These are phyloP conservation scores for Bucco capensis DNA, from an alignment of 2,113 vertebrate genomes.

Conservation along the genomic window DNA sequence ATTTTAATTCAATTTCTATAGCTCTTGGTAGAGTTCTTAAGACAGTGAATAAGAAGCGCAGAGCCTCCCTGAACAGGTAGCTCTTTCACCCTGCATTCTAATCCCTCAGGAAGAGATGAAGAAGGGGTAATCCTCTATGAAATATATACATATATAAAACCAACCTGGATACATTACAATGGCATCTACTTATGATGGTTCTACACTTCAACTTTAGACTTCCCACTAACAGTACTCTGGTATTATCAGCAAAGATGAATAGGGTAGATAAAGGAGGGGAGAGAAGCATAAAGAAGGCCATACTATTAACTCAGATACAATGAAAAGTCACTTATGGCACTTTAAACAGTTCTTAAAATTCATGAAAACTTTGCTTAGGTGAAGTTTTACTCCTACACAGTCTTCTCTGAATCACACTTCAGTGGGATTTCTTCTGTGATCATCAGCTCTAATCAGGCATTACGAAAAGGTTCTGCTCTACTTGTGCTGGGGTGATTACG, in stretches of 20 bases:
- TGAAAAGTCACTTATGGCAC: neutral
- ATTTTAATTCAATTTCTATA: neutral
- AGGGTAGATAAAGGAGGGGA: neutral
- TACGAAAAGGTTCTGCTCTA: neutral
- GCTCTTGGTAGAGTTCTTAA: neutral
- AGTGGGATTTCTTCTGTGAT: neutral
- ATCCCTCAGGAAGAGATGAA: neutral
- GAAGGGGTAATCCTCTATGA: neutral
- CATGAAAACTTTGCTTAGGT: neutral
- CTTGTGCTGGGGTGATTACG: neutral
- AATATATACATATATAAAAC: neutral
- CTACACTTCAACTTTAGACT: neutral
- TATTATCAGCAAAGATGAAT: neutral
- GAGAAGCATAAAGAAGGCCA: neutral
- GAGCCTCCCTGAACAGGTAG: neutral
- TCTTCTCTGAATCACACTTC: neutral
- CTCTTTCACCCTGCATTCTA: neutral
- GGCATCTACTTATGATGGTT: neutral
- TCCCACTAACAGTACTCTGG: neutral
- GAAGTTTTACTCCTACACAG: neutral
- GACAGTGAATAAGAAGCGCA: neutral
- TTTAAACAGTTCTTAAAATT: conserved; percentile 21
- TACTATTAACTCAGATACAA: neutral
- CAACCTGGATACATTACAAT: neutral
- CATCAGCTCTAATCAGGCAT: neutral